A percentile compares a stretch with the other conserved stretches of the same genome.
phyloP scores from a whole-genome alignment of 1,140 invertebrate genomes.

The honey bee (Apis mellifera) region DNA sequence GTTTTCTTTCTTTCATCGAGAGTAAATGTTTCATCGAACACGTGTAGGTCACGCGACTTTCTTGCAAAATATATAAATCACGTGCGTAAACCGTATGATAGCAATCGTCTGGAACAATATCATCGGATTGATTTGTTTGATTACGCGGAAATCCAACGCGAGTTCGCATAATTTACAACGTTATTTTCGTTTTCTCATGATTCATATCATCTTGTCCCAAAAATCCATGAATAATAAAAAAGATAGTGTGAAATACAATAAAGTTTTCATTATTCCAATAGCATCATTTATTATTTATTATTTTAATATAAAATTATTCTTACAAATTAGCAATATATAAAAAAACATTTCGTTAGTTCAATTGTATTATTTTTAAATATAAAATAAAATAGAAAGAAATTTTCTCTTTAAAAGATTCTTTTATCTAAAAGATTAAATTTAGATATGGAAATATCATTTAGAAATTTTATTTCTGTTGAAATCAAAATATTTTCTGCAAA shows the following conservation, averaged over 20 bases:
- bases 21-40: background rate
- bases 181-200: slow-evolving; percentile 29
- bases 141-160: slow-evolving; percentile 30
- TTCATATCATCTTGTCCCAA: background rate
- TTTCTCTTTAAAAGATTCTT: too few relatives aligned
- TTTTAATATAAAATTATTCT: too few relatives aligned
- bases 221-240: background rate
- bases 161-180: slow-evolving; percentile 23
- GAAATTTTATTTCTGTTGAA: too few relatives aligned
- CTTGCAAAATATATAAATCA: slow-evolving; percentile 32
- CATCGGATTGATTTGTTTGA: slow-evolving; percentile 29
- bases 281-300: too few relatives aligned
- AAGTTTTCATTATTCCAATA: too few relatives aligned
- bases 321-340: too few relatives aligned
- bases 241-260: too few relatives aligned
- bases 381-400: too few relatives aligned
- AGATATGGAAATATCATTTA: too few relatives aligned
- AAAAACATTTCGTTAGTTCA: too few relatives aligned
- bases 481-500: background rate
- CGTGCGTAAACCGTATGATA: background rate
- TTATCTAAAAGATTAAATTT: too few relatives aligned
- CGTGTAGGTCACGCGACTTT: slow-evolving; percentile 21
- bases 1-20: background rate
- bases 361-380: too few relatives aligned
- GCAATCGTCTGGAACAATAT: slow-evolving; percentile 28